A percentile compares a stretch with the other conserved stretches of the same genome.
These are phyloP conservation scores for Philonicus albiceps DNA, from an alignment of 2,888 invertebrate species.

Conservation along the genomic window DNA sequence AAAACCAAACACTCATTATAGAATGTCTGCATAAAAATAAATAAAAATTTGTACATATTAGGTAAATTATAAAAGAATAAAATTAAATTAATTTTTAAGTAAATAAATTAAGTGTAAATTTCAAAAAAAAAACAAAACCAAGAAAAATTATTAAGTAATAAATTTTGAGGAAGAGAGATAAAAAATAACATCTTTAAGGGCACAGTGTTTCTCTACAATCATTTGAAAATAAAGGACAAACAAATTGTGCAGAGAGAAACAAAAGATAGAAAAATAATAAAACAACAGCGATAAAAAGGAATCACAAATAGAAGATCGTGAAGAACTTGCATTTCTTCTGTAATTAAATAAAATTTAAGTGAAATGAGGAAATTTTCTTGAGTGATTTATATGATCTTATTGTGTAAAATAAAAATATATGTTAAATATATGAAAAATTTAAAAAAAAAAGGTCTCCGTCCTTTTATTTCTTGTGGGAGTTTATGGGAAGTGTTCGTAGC, in stretches of 20 bases:
- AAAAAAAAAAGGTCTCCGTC: not conserved
- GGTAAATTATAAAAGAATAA: slow-evolving; percentile 39
- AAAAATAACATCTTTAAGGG: not conserved
- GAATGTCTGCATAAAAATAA: slow-evolving; percentile 28
- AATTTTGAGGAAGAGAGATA: not conserved
- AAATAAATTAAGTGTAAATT: slow-evolving; percentile 12
- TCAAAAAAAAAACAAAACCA: too few relatives aligned
- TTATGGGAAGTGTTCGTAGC: too few relatives aligned
- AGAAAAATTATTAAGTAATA: not conserved
- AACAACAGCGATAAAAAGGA: not conserved
- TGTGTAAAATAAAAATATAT: slow-evolving; percentile 49
- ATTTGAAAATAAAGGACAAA: slow-evolving; percentile 1
- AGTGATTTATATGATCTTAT: slow-evolving; percentile 49
- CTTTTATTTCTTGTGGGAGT: not conserved
- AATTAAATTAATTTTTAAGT: slow-evolving; percentile 10
- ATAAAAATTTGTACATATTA: slow-evolving; percentile 17
- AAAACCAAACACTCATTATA: slow-evolving; percentile 17
- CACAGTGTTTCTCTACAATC: not conserved
- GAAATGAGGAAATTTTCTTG: slow-evolving; percentile 44
- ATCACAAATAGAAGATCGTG: not conserved
- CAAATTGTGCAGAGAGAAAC: not conserved
- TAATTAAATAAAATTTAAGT: slow-evolving; percentile 26
- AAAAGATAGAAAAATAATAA: not conserved
- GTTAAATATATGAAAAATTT: slow-evolving; percentile 46
- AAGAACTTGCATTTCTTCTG: slow-evolving; percentile 2